Percentiles rank a stretch among this genome's conserved stretches.
Evolutionary conservation across 2,888 invertebrate species (phyloP).

Genomic region (Tiliacea aurago): DNA sequence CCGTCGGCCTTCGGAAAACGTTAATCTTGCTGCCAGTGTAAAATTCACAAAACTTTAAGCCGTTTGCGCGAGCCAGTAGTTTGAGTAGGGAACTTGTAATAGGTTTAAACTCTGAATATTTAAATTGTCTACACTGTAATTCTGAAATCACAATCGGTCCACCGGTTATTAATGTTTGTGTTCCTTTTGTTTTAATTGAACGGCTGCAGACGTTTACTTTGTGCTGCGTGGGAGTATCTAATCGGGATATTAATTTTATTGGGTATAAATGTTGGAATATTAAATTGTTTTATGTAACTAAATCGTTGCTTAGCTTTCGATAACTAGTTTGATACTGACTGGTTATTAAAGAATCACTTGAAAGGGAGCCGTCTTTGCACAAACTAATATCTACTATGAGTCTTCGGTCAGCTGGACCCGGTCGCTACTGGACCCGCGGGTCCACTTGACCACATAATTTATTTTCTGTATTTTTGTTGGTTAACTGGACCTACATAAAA

Average conservation of each 20-base stretch:
- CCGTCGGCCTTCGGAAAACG: constrained; percentile 72
- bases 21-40: constrained; percentile 80
- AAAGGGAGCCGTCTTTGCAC: not conserved
- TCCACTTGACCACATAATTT: no score
- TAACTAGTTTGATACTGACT: not conserved
- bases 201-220: constrained; percentile 57
- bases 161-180: constrained; percentile 64
- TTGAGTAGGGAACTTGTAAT: constrained; percentile 82
- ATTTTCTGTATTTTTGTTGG: no score
- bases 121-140: constrained; percentile 71
- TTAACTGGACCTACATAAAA: no score
- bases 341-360: not conserved
- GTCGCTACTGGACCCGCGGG: no score
- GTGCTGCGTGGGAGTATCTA: constrained; percentile 52
- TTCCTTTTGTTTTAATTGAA: constrained; percentile 67
- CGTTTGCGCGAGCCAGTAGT: constrained; percentile 73
- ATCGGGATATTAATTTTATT: constrained; percentile 63
- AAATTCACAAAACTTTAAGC: constrained; percentile 88
- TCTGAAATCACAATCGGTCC: constrained; percentile 66
- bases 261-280: constrained; percentile 10
- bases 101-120: constrained; percentile 84
- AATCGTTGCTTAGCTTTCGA: not conserved
- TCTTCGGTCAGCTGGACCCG: no score
- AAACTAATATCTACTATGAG: not conserved
- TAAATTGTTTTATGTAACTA: constrained; percentile 25